Base-by-base conservation (phyloP, 1,140 invertebrate genomes). In the Limonius californicus region DNA sequence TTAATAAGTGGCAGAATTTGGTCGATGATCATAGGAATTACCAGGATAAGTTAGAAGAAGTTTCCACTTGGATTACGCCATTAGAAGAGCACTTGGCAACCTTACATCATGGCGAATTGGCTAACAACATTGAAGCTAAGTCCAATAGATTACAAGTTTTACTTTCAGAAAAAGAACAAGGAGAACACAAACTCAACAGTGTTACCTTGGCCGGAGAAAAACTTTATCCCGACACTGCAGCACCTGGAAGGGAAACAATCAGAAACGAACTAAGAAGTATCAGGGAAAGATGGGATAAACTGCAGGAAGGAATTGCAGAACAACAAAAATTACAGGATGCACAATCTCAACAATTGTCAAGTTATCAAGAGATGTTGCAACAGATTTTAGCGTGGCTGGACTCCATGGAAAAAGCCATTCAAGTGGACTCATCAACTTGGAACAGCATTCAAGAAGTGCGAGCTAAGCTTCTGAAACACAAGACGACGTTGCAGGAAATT, bases 181-280 rank as follows among this genome's bases (percentile, higher is more conserved):
- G 89, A 9, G 84, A 90, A 61, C 85, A 88, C 67, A 87, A 89
- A 69, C 82, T 97, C 39, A 83, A 83, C 20, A 82, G 85, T 12
- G 70, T 95, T 0, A 87, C 87, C 2, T 80, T 87, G 3, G 78
- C 89, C 12, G 93, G 91, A 2, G 95, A 98, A 71, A 88, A 90
- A 74, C 84, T 97, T 19, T 86, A 93, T 63, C 91, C 93, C 0
- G 92, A 96, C 76, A 98, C 95, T 2, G 91, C 94, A 2, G 88
- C 93, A 19, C 83, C 86, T 70, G 95, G 95, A 9, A 83, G 95
- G 61, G 95, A 98, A 76, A 87, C 84, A 30, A 89, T 98, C 35
- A 82, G 95, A 8, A 85, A 89, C 64, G 89, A 95, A 69, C 77
- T 97, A 62, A 83, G 90, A 74, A 81, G 82, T 16, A 81, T 88